A percentile compares a stretch with the other conserved stretches of the same genome.
These are phyloP conservation scores for Pinctada fucata DNA, from an alignment of 2,888 invertebrate genomes.

Conservation along the genomic window DNA sequence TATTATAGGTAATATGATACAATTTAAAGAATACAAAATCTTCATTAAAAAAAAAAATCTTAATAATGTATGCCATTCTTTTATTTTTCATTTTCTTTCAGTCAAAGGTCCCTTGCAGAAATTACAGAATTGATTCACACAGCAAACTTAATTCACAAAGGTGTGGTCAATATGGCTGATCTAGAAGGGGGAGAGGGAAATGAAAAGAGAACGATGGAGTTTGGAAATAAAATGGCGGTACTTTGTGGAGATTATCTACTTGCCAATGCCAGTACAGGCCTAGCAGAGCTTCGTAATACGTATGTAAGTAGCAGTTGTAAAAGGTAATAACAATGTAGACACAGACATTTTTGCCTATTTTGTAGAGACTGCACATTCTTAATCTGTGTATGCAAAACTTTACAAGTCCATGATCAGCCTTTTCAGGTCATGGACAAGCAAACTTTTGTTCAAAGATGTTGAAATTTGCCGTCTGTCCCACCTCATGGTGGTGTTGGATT, in stretches of 20 bases:
- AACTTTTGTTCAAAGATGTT: no score
- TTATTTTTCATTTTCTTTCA: conserved; percentile 38
- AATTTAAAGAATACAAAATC: no score
- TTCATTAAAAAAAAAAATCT: no score
- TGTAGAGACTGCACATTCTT: neutral
- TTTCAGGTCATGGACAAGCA: no score
- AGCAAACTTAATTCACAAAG: conserved; percentile 93
- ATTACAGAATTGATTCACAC: conserved; percentile 98
- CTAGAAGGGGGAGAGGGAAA: conserved; percentile 76
- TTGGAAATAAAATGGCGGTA: conserved; percentile 96
- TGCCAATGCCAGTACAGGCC: conserved; percentile 89
- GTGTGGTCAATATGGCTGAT: conserved; percentile 84
- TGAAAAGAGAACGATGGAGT: conserved; percentile 88
- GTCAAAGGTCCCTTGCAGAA: conserved; percentile 84
- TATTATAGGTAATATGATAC: no score
- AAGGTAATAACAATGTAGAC: no score
- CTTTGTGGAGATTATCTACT: conserved; percentile 94
- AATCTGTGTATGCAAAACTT: neutral
- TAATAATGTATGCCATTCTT: no score
- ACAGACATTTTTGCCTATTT: neutral
- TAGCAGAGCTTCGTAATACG: conserved; percentile 86
- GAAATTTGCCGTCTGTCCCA: no score
- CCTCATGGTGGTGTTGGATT: no score
- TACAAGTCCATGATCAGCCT: no score
- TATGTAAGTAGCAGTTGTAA: conserved; percentile 71